These are phyloP conservation scores for Penaeus vannamei DNA, from an alignment of 1,140 invertebrate species.

Conservation along the genomic window DNA sequence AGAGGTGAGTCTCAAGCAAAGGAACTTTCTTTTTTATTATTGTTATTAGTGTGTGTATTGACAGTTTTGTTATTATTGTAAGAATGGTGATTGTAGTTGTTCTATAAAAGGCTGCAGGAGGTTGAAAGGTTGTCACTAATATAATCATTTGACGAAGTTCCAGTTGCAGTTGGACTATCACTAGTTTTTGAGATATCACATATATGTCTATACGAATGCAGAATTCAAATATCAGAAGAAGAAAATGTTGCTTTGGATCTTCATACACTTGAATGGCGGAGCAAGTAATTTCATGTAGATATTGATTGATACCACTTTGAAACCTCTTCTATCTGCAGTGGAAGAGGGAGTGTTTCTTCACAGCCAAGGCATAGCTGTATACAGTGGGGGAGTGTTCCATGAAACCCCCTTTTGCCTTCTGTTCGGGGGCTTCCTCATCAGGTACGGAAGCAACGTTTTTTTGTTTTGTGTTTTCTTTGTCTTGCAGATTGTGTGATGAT, in stretches of 20 bases:
- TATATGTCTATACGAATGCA: neutral
- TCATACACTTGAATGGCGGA: no score
- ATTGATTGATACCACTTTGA: neutral
- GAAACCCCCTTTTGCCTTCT: conserved; percentile 86
- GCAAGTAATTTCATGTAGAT: no score
- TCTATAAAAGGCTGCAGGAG: no score
- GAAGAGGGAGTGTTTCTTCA: conserved; percentile 87
- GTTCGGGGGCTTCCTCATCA: conserved; percentile 81
- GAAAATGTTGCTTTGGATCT: neutral
- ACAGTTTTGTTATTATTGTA: neutral
- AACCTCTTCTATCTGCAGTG: conserved; percentile 57
- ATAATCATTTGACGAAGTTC: neutral
- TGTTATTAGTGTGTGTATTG: neutral
- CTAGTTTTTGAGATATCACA: neutral
- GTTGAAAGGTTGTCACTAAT: no score
- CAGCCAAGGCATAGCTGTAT: conserved; percentile 87
- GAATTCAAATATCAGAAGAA: neutral
- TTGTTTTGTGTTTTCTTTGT: no score
- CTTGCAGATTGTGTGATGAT: no score
- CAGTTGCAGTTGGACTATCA: neutral
- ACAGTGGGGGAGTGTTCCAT: conserved; percentile 92
- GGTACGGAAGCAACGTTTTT: conserved; percentile 75
- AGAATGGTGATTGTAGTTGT: no score
- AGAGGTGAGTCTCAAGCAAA: conserved; percentile 73
- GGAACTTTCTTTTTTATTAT: neutral